These are phyloP conservation scores for Cryptus armator DNA, from an alignment of 2,888 invertebrate species.

Conservation along the genomic window DNA sequence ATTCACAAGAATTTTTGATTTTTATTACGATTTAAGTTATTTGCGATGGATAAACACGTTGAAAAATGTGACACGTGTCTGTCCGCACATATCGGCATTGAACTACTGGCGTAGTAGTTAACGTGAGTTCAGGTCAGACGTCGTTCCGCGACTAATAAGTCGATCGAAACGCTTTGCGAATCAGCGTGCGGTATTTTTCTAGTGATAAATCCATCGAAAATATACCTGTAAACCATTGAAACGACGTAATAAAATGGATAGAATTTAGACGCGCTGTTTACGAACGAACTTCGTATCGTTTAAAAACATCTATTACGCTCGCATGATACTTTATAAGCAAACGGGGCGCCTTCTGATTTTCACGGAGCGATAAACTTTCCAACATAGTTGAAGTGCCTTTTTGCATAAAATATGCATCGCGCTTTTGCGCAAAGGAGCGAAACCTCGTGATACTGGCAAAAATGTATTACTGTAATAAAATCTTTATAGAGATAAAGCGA, in stretches of 20 bases:
- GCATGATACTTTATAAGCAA: neutral
- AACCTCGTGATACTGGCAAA: neutral
- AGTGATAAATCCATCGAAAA: neutral
- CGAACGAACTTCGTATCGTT: neutral
- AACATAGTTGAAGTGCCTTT: neutral
- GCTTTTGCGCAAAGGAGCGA: slow-evolving; percentile 12
- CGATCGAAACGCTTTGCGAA: neutral
- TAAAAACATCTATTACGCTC: neutral
- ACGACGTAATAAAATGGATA: neutral
- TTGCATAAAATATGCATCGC: slow-evolving; percentile 2
- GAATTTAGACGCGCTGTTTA: neutral
- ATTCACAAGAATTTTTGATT: neutral
- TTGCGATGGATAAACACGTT: neutral
- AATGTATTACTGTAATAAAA: slow-evolving; percentile 21
- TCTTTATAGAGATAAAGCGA: neutral
- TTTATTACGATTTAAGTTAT: neutral
- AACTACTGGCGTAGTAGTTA: slow-evolving; percentile 53
- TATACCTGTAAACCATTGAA: neutral
- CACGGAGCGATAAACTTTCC: slow-evolving; percentile 11
- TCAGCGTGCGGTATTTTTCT: neutral
- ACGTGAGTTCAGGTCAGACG: slow-evolving; percentile 35
- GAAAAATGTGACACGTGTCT: slow-evolving; percentile 28
- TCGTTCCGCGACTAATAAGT: neutral
- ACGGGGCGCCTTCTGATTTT: neutral
- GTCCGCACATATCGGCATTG: slow-evolving; percentile 37